Percentiles rank a stretch among this genome's conserved stretches.
Evolutionary conservation across 2,113 vertebrate genomes (phyloP).

Genomic region (Phylloscopus trochilus): DNA sequence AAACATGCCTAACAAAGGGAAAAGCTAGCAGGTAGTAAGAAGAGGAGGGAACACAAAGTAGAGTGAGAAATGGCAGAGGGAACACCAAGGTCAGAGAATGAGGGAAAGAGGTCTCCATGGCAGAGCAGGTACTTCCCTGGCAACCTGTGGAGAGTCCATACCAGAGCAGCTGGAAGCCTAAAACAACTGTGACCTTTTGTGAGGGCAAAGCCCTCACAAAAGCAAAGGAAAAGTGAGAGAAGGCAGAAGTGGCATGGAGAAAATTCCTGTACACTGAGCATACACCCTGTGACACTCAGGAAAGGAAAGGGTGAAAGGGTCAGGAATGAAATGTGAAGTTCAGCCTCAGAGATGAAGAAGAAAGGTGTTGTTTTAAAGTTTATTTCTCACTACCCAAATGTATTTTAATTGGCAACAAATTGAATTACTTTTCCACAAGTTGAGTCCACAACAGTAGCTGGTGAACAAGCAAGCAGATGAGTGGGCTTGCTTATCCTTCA

Average conservation of each 20-base stretch:
- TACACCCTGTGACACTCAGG: accelerated
- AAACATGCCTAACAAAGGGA: not conserved
- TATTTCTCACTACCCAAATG: not conserved
- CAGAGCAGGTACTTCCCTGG: not conserved
- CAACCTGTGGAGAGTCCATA: not conserved
- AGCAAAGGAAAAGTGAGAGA: not conserved
- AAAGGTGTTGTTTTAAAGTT: not conserved
- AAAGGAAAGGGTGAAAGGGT: not conserved
- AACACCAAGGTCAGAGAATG: not conserved
- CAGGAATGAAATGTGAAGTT: accelerated
- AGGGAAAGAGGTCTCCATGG: not conserved
- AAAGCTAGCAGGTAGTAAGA: not conserved
- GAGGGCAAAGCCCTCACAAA: not conserved
- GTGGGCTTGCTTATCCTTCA: not conserved
- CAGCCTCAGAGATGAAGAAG: not conserved
- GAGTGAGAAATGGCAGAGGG: not conserved
- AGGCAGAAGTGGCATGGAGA: not conserved
- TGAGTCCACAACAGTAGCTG: not conserved
- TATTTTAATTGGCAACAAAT: not conserved
- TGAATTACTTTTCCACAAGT: not conserved
- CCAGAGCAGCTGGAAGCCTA: accelerated
- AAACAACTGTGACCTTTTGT: not conserved
- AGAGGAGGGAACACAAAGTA: not conserved
- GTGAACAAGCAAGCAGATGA: accelerated
- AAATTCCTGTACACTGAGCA: not conserved